Base-by-base conservation (phyloP, 2,797 vertebrate species). In the Sebastes hubbsi region DNA sequence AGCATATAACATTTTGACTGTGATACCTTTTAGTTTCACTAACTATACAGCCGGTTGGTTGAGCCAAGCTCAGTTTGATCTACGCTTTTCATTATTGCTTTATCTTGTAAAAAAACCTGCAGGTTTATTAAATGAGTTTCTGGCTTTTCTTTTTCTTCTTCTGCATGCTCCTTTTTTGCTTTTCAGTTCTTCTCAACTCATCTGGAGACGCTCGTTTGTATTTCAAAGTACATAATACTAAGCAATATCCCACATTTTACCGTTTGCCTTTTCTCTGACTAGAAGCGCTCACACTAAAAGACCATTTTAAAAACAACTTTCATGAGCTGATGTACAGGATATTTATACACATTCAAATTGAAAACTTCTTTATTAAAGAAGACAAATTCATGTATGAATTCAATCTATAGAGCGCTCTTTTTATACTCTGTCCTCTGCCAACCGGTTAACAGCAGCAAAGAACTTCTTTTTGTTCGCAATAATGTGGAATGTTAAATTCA, bases 381-480 rank as follows among this genome's bases (percentile, higher is more conserved):
- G 46, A 79, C n/a, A 32, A 42, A 30, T 55, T 30, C 5, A 32
- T 64, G 25, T 55, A 27, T 80, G 64, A 63, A 74, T 56, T 69
- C n/a, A 68, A 34, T 65, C 10, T 2, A 24, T 25, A 12, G 1
- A 56, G 8, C 10, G 8, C 68, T 81, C 24, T 77, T 91, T 90
- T 92, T 93, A 74, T 86, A 91, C 76, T 81, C 49, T 77, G 76
- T 80, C 62, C 56, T 88, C 72, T 72, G 67, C 77, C 38, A 80
- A 66, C 76, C 24, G 24, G 62, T 81, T 54, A 72, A 78, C 32
- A 38, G 52, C 58, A 83, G 70, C 66, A 72, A 62, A 82, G 61
- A 62, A 71, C 73, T 12, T 42, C 56, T 74, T 74, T 80, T 82
- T 81, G 72, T 85, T 84, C 54, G 78, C 67, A 69, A 36, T 81